These are phyloP conservation scores for Pinctada fucata DNA, from an alignment of 2,888 invertebrate species.

Conservation along the genomic window DNA sequence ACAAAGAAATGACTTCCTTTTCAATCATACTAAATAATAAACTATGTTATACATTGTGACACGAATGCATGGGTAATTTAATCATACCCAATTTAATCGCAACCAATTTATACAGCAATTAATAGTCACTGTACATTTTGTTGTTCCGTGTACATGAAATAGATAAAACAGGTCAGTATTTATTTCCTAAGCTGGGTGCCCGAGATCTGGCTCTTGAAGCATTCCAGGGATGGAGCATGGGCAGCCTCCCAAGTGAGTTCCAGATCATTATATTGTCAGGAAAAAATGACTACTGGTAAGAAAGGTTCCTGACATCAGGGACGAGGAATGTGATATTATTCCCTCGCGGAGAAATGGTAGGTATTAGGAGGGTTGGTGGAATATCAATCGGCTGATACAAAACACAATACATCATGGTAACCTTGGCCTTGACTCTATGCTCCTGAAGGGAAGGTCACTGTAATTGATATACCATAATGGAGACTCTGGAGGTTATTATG, in stretches of 20 bases:
- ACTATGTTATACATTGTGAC: too few species aligned
- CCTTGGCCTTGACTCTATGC: not conserved
- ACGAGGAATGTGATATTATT: not conserved
- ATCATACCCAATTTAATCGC: too few species aligned
- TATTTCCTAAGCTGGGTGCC: not conserved
- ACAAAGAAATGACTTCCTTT: too few species aligned
- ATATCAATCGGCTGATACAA: not conserved
- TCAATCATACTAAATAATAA: too few species aligned
- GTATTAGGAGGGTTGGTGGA: not conserved
- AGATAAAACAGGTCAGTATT: too few species aligned
- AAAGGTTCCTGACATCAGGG: not conserved
- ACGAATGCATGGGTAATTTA: too few species aligned
- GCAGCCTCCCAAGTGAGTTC: not conserved
- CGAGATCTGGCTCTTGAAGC: not conserved
- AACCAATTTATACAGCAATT: too few species aligned
- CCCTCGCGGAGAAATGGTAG: not conserved
- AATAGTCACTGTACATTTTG: too few species aligned
- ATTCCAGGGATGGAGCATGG: not conserved
- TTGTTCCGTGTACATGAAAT: too few species aligned
- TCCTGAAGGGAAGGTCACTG: not conserved
- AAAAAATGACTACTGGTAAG: conserved; percentile 9
- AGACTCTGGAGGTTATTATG: too few species aligned
- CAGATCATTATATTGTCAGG: conserved; percentile 9
- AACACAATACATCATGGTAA: conserved; percentile 10
- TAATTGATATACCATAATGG: not conserved